Evolutionary conservation across 2,113 vertebrate species (phyloP).

Genomic region (Python bivittatus): DNA sequence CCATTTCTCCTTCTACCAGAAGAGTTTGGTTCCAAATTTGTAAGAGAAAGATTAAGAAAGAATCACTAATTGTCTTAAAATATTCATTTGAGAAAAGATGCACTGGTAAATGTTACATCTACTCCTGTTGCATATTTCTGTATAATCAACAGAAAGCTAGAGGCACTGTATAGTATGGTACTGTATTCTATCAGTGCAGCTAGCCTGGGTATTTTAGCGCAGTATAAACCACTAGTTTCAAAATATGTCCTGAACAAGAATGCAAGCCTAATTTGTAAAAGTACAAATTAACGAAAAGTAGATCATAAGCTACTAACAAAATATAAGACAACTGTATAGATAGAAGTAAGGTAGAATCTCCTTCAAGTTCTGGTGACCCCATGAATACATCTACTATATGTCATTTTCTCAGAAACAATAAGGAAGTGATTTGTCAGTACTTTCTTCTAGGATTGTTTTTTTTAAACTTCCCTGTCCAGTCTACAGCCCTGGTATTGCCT

Average conservation of each 20-base stretch:
- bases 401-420: background rate
- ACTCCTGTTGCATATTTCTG: slow-evolving; percentile 17
- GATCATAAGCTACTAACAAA: too few relatives aligned
- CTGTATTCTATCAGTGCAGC: background rate
- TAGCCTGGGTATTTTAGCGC: background rate
- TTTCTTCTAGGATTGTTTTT: background rate
- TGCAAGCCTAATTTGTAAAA: too few relatives aligned
- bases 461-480: background rate
- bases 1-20: slow-evolving; percentile 25
- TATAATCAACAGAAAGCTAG: background rate
- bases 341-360: too few relatives aligned
- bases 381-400: background rate
- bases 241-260: too few relatives aligned
- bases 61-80: background rate
- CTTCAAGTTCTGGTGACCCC: too few relatives aligned
- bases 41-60: slow-evolving; percentile 34
- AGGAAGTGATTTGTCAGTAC: background rate
- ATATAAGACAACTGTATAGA: too few relatives aligned
- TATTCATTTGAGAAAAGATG: slow-evolving; percentile 11
- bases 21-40: slow-evolving; percentile 33
- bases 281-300: too few relatives aligned
- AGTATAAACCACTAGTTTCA: too few relatives aligned
- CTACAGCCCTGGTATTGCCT: background rate
- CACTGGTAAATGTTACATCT: slow-evolving; percentile 39
- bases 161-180: background rate